Base-by-base conservation (phyloP, 1,140 invertebrate species). In the Archivesica marissinica region DNA sequence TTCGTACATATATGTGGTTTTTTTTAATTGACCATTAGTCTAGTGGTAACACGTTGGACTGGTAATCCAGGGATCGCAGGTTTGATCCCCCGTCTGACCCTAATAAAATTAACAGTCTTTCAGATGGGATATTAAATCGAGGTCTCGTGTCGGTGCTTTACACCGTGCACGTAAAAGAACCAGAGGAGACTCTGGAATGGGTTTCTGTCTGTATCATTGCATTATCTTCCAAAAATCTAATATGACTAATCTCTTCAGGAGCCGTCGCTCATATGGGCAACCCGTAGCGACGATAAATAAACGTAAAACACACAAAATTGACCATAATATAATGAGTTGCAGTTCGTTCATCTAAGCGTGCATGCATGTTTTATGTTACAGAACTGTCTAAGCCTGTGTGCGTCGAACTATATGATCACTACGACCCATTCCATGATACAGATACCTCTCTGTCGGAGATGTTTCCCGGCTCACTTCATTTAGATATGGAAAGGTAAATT, bases 401-500 rank as follows among this genome's bases (percentile, higher is more conserved):
- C 25, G 20, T 75, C 52, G 80, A 83, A 35, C 17, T 83, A 56
- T 23, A 59, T 6, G 70, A 74, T 52, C 70, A 50, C 2, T 75
- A 61, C 38, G 80, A 83, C 50, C 80, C 80, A 33, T 83, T 83
- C 68, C 80, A 61, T 9, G 20, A n/a, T 3, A 6, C 13, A 7
- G 80, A 83, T 23, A 44, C 54, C 11, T 20, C 59, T 4, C 28
- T 72, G 30, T 54, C 79, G 38, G 64, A 81, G 6, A 72, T 28
- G 23, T 83, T 56, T 35, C 80, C 80, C 0, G 80, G 80, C 17
- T 52, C 44, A 2, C 70, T 83, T n/a, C n/a, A 61, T 9, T 39
- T 83, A 11, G 80, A 83, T 39, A 64, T 75, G 33, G 52, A 83
- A n/a, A 83, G 50, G 80, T 83, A 68, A 54, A 52, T 28, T 35